A percentile compares a stretch with the other conserved stretches of the same genome.
These are phyloP conservation scores for Campoplex nolae DNA, from an alignment of 2,888 invertebrate species.

Conservation along the genomic window DNA sequence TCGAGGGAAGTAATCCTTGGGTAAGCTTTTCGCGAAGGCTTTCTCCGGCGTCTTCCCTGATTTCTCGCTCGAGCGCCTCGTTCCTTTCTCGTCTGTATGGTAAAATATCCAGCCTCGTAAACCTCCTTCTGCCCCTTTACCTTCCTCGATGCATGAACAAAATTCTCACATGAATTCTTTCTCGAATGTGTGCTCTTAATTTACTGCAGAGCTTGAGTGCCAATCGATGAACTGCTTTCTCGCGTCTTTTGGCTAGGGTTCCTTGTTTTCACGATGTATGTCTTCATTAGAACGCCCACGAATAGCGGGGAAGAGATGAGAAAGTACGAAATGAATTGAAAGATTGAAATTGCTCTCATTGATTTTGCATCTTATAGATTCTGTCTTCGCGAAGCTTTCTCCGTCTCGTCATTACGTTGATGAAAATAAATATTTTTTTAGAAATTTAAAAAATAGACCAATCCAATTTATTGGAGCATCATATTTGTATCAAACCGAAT, in stretches of 20 bases:
- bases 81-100: constrained; percentile 69
- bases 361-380: neutral
- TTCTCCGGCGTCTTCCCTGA: constrained; percentile 58
- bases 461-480: neutral
- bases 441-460: neutral
- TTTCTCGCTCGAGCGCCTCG: constrained; percentile 65
- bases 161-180: constrained; percentile 1
- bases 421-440: neutral
- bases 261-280: neutral
- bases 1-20: constrained; percentile 64
- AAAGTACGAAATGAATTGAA: neutral
- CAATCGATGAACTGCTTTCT: constrained; percentile 10
- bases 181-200: constrained; percentile 45
- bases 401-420: neutral
- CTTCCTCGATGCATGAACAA: neutral
- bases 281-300: neutral
- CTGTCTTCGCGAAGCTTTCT: neutral
- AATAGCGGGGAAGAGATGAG: neutral
- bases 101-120: constrained; percentile 65
- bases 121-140: constrained; percentile 25
- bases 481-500: no score
- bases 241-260: neutral
- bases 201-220: constrained; percentile 14
- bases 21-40: constrained; percentile 62
- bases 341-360: neutral